phyloP scores from a whole-genome alignment of 2,113 vertebrate genomes.

The Eurypyga helias region DNA sequence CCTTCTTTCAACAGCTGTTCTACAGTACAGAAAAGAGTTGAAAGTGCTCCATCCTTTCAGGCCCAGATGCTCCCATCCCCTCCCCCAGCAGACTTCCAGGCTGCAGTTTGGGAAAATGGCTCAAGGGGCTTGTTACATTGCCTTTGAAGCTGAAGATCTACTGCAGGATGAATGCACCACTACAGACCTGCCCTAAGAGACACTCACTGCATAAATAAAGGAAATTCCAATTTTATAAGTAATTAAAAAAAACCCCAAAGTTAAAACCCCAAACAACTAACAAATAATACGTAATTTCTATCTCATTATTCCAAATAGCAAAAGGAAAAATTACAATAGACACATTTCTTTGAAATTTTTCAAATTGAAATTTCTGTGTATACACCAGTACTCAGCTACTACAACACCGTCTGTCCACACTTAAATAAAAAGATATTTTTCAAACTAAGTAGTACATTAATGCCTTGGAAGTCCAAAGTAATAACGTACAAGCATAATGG shows the following conservation, averaged over 20 bases:
- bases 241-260: not conserved
- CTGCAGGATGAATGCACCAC: not conserved
- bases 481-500: not conserved
- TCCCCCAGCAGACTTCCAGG: slow-evolving; percentile 20
- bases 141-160: slow-evolving; percentile 37
- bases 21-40: slow-evolving; percentile 12
- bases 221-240: not conserved
- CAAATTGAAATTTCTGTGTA: not conserved
- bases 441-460: not conserved
- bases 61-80: slow-evolving; percentile 26
- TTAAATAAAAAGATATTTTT: not conserved
- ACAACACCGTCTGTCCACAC: not conserved
- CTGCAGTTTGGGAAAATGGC: not conserved
- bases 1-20: slow-evolving; percentile 51
- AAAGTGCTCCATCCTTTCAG: slow-evolving; percentile 43
- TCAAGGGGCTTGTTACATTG: not conserved
- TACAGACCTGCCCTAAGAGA: not conserved
- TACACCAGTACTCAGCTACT: not conserved
- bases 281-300: not conserved
- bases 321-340: not conserved
- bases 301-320: not conserved
- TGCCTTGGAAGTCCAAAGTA: not conserved
- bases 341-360: not conserved
- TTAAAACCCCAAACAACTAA: too few relatives aligned
- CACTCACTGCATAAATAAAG: not conserved